A percentile compares a stretch with the other conserved stretches of the same genome.
These are phyloP conservation scores for Mythimna pallens DNA, from an alignment of 2,888 invertebrate genomes.

Conservation along the genomic window DNA sequence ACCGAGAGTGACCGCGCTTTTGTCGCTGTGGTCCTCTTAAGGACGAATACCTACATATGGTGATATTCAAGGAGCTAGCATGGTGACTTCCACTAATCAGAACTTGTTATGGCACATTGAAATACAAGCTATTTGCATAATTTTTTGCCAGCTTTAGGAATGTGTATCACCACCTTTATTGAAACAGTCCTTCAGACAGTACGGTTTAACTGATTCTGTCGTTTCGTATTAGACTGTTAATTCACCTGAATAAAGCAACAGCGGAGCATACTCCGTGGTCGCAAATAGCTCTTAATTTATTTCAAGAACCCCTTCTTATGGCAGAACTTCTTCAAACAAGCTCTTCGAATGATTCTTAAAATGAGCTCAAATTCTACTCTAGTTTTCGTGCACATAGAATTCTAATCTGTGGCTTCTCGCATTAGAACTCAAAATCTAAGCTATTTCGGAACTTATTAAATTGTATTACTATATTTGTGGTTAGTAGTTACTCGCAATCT, in stretches of 20 bases:
- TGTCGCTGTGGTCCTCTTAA: no score
- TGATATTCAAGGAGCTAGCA: no score
- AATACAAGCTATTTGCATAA: no score
- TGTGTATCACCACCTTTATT: conserved; percentile 17
- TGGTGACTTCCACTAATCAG: no score
- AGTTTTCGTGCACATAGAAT: background rate
- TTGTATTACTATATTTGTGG: background rate
- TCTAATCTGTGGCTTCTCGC: background rate
- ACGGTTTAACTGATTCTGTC: conserved; percentile 10
- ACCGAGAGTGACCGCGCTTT: no score
- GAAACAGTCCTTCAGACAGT: conserved; percentile 38
- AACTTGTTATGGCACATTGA: no score
- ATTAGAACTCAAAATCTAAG: background rate
- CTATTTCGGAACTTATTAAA: background rate
- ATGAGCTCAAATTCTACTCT: background rate
- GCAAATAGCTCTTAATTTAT: background rate
- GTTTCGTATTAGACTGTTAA: background rate
- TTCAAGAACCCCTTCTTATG: background rate
- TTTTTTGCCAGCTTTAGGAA: no score
- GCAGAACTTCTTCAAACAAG: background rate
- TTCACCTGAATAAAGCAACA: background rate
- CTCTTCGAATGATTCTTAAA: no score
- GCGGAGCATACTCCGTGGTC: background rate
- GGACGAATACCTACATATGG: no score
- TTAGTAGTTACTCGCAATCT: no score